These are phyloP conservation scores for Saguinus midas DNA, from an alignment of 2,113 vertebrate species.

Conservation along the genomic window DNA sequence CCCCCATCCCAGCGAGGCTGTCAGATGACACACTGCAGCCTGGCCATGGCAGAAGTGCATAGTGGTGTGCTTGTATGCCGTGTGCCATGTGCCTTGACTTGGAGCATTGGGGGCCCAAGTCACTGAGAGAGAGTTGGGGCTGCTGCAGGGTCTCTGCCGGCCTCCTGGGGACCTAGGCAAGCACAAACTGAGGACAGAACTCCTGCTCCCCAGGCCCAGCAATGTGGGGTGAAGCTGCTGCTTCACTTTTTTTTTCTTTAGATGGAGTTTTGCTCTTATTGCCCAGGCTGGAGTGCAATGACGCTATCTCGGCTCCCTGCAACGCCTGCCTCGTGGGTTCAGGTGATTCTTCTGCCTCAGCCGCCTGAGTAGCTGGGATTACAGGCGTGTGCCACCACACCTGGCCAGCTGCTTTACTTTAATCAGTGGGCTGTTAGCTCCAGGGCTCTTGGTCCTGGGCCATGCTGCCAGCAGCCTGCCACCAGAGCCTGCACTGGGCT, in stretches of 20 bases:
- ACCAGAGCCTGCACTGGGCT: neutral
- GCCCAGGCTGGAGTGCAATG: too few species aligned
- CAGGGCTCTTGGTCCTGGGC: neutral
- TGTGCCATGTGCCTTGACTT: neutral
- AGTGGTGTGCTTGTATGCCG: neutral
- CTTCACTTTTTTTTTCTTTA: too few species aligned
- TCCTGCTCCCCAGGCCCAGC: neutral
- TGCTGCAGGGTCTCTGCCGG: neutral
- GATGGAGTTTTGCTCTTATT: too few species aligned
- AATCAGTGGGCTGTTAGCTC: neutral
- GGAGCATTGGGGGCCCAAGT: neutral
- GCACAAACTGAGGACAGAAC: neutral
- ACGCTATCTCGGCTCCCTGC: too few species aligned
- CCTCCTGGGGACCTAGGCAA: neutral
- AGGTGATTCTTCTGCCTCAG: too few species aligned
- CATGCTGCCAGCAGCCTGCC: neutral
- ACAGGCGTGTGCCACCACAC: too few species aligned
- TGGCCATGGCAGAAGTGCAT: neutral
- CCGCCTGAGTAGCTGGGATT: too few species aligned
- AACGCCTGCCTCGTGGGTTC: too few species aligned
- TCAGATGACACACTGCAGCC: neutral
- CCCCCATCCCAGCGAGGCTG: neutral
- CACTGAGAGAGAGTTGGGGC: neutral
- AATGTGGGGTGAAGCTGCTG: neutral
- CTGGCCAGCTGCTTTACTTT: neutral